These are phyloP conservation scores for Oxystoma pomonae DNA, from an alignment of 2,888 invertebrate genomes.

Conservation along the genomic window DNA sequence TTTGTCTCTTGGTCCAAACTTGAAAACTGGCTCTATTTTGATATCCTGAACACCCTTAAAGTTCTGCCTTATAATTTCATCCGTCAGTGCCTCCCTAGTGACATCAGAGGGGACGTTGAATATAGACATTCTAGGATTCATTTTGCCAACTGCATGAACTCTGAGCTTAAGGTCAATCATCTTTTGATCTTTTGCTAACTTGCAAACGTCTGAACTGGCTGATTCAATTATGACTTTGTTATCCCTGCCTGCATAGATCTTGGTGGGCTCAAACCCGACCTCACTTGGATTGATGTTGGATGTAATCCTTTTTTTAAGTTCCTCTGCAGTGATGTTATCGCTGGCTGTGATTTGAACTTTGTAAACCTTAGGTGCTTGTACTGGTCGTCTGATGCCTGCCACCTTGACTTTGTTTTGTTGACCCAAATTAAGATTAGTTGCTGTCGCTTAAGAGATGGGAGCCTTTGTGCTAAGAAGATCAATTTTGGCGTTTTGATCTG, in stretches of 20 bases:
- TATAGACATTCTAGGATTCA: slow-evolving; percentile 1
- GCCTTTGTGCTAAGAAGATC: background rate
- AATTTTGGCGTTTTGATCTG: background rate
- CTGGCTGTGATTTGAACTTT: background rate
- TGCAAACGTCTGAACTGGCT: background rate
- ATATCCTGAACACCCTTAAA: background rate
- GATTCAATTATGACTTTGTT: slow-evolving; percentile 5
- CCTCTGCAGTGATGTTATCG: background rate
- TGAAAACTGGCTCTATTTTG: background rate
- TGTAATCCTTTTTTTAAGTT: background rate
- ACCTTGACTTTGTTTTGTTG: background rate
- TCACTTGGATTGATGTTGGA: slow-evolving; percentile 1
- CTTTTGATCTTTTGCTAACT: background rate
- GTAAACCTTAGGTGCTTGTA: background rate
- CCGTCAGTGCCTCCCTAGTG: background rate
- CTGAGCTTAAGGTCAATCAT: background rate
- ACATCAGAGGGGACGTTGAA: slow-evolving; percentile 6
- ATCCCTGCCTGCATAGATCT: slow-evolving; percentile 2
- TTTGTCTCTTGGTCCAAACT: slow-evolving; percentile 10
- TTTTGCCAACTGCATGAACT: background rate
- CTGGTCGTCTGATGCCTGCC: background rate
- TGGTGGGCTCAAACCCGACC: slow-evolving; percentile 2
- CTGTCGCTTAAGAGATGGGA: background rate
- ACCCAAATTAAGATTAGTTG: no score
- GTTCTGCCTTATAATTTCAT: background rate